phyloP scores from a whole-genome alignment of 1,140 invertebrate species.

The Drosophila hydei region DNA sequence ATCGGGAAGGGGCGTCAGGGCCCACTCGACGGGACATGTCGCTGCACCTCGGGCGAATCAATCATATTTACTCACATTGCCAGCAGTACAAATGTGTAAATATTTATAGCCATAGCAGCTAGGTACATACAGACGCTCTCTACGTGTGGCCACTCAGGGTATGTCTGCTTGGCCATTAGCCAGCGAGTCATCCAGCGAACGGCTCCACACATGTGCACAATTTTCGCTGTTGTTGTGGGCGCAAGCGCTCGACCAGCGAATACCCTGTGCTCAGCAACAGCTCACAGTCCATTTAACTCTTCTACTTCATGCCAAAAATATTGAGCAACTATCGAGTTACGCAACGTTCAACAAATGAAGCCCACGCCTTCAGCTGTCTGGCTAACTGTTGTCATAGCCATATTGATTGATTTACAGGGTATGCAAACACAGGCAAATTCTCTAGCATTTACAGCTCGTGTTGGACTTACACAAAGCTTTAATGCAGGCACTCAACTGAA shows the following conservation, averaged over 20 bases:
- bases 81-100: constrained; percentile 11
- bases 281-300: neutral
- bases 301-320: no score
- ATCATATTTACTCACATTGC: constrained; percentile 53
- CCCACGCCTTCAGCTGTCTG: no score
- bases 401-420: neutral
- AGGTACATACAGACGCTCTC: neutral
- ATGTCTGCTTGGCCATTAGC: constrained; percentile 9
- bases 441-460: constrained; percentile 22
- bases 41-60: constrained; percentile 51
- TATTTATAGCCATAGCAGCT: neutral
- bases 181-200: constrained; percentile 31
- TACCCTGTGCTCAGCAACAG: neutral
- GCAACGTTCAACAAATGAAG: no score
- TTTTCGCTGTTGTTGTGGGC: constrained; percentile 7
- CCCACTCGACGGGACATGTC: constrained; percentile 14
- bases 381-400: no score
- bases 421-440: neutral
- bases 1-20: constrained; percentile 37
- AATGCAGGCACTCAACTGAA: constrained; percentile 52
- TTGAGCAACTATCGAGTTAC: no score
- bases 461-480: constrained; percentile 34
- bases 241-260: neutral
- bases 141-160: neutral
- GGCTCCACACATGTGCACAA: constrained; percentile 34